Conservation (phyloP, 2,797 vertebrate genomes). For the Streptopelia turtur region DNA sequence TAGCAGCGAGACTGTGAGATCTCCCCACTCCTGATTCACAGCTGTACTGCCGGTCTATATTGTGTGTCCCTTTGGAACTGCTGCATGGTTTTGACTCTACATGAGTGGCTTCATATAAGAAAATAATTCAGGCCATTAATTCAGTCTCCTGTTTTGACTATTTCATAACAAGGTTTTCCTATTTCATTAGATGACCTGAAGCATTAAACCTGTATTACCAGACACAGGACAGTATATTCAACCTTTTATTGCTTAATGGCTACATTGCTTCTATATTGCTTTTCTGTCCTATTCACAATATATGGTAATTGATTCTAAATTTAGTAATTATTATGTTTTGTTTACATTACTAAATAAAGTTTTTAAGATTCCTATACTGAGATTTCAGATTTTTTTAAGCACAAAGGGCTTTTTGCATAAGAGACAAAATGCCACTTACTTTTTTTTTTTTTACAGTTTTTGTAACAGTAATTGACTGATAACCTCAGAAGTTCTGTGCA, state of each 20-base stretch:
- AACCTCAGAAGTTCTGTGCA: background rate
- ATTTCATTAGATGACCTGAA: background rate
- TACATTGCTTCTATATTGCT: rapidly evolving
- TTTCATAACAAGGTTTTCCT: background rate
- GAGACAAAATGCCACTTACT: background rate
- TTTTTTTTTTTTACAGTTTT: background rate
- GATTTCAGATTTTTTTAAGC: background rate
- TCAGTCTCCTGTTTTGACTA: rapidly evolving
- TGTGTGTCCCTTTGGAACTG: background rate
- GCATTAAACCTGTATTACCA: background rate
- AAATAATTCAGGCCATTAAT: background rate
- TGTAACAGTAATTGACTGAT: background rate
- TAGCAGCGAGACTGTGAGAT: background rate
- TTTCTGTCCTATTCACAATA: background rate
- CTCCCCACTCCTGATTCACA: background rate
- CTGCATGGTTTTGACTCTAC: background rate
- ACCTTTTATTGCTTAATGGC: background rate
- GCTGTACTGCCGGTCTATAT: background rate
- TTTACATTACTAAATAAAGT: background rate
- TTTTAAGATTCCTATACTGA: background rate
- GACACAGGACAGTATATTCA: background rate
- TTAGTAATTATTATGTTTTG: background rate
- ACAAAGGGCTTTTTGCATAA: background rate
- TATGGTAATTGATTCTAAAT: background rate
- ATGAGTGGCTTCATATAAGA: background rate